phyloP scores from a whole-genome alignment of 2,797 vertebrate genomes.

The Sternotherus odoratus region DNA sequence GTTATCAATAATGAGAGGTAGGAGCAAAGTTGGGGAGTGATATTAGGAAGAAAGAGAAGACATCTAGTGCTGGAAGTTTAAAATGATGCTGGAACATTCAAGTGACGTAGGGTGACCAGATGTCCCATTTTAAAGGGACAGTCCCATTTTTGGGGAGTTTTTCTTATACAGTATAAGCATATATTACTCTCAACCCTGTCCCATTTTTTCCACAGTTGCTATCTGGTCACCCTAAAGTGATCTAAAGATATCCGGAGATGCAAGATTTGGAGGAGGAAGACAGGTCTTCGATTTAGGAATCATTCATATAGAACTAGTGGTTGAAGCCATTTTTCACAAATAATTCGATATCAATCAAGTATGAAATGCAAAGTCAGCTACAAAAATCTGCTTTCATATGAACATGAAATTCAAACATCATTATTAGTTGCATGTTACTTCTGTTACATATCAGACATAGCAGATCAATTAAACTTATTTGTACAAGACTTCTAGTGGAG shows the following conservation, averaged over 20 bases:
- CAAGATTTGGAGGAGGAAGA: not conserved
- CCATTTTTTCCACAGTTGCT: too few species aligned
- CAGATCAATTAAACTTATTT: not conserved
- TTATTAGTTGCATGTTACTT: rapidly evolving
- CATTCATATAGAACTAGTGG: not conserved
- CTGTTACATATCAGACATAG: not conserved
- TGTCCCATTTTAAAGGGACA: too few species aligned
- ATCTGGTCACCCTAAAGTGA: too few species aligned
- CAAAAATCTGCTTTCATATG: not conserved
- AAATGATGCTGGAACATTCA: not conserved
- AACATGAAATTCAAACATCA: not conserved
- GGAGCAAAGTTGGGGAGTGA: not conserved
- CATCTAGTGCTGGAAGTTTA: not conserved
- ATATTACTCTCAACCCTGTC: too few species aligned
- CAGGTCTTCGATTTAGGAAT: not conserved
- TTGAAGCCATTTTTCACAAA: not conserved
- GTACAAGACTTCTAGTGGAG: not conserved
- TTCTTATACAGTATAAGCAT: too few species aligned
- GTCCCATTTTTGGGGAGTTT: too few species aligned
- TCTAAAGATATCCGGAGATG: not conserved
- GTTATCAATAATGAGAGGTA: not conserved
- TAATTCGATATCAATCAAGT: not conserved
- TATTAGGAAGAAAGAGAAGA: not conserved
- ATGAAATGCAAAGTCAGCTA: not conserved
- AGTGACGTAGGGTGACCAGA: not conserved